Conservation (phyloP, 2,113 vertebrate species). For the Pycnonotus jocosus region DNA sequence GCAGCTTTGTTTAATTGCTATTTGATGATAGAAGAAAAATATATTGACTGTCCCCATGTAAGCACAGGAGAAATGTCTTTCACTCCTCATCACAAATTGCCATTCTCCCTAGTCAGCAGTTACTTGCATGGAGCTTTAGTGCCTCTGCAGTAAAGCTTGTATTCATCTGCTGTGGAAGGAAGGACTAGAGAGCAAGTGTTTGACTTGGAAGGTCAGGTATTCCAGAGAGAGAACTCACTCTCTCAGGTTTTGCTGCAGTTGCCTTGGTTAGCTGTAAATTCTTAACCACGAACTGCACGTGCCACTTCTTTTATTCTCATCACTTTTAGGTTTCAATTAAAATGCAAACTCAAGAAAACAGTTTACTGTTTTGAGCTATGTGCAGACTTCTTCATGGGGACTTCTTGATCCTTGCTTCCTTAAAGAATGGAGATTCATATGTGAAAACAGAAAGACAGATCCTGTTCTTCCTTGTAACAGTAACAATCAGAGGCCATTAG, state of each 20-base stretch:
- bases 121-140: background rate
- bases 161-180: background rate
- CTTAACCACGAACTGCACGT: background rate
- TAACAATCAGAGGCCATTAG: background rate
- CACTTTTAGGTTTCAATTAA: background rate
- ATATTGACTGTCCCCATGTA: background rate
- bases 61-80: background rate
- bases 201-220: background rate
- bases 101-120: background rate
- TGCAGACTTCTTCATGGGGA: background rate
- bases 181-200: background rate
- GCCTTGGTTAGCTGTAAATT: background rate
- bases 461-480: background rate
- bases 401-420: background rate
- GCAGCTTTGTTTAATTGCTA: background rate
- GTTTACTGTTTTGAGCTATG: background rate
- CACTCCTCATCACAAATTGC: background rate
- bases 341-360: background rate
- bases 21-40: background rate
- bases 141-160: background rate
- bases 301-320: background rate
- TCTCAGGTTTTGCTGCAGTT: background rate
- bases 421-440: background rate
- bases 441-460: fast-evolving
- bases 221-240: background rate